These are phyloP conservation scores for Anser cygnoides DNA, from an alignment of 2,113 vertebrate genomes.

Conservation along the genomic window DNA sequence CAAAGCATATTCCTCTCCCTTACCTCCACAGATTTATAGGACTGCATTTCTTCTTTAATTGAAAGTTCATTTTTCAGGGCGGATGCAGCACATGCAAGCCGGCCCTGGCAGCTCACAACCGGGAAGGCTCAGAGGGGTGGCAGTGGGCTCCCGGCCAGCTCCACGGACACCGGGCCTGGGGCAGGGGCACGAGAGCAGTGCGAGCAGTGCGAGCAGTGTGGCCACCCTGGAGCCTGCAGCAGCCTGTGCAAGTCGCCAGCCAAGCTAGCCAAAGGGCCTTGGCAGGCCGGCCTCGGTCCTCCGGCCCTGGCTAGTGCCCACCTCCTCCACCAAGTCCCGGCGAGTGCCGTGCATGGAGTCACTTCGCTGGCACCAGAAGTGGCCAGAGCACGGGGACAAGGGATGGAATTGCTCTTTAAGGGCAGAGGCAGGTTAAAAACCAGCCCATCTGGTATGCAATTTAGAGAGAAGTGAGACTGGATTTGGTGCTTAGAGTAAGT, in stretches of 20 bases:
- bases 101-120: not conserved
- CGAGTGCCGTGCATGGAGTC: not conserved
- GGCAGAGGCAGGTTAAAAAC: not conserved
- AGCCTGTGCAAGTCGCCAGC: not conserved
- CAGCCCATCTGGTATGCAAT: rapidly evolving
- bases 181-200: not conserved
- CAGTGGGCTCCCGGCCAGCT: not conserved
- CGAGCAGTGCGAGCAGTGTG: too few relatives aligned
- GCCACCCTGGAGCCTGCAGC: rapidly evolving
- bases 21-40: not conserved
- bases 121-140: rapidly evolving
- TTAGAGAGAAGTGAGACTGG: not conserved
- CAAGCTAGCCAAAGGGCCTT: rapidly evolving
- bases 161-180: rapidly evolving
- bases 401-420: not conserved
- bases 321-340: not conserved
- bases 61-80: not conserved
- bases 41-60: not conserved
- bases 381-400: not conserved
- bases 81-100: not conserved
- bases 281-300: not conserved
- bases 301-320: not conserved
- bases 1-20: not conserved
- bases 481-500: not conserved
- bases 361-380: rapidly evolving